Conservation (phyloP, 92 coral and sea anemone genomes). For the Zoanthus sansibaricus region DNA sequence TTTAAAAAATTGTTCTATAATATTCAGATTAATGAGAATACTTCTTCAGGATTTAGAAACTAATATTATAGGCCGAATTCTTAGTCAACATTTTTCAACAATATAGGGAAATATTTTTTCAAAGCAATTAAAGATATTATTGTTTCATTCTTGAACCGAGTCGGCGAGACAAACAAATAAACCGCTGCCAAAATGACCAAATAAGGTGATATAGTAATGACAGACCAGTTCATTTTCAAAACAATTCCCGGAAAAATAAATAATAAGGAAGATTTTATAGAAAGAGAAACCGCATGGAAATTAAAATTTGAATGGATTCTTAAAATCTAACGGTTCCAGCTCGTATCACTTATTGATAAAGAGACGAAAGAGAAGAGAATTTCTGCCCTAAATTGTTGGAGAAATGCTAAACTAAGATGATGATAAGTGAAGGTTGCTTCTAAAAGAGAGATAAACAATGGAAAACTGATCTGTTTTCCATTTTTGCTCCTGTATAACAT, state of each 20-base stretch:
- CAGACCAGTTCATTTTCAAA: background rate
- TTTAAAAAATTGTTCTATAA: too few species aligned
- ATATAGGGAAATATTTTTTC: background rate
- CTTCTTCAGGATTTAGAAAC: background rate
- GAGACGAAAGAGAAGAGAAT: too few species aligned
- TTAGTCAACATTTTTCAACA: background rate
- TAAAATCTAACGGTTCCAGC: too few species aligned
- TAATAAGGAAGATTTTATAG: background rate
- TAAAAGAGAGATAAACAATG: too few species aligned
- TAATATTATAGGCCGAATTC: too few species aligned
- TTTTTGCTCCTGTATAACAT: too few species aligned
- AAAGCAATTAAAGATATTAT: background rate
- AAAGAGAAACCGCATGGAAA: background rate
- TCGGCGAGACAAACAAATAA: background rate
- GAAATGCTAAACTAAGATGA: too few species aligned
- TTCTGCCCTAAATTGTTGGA: too few species aligned
- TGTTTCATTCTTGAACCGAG: background rate
- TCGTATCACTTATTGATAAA: too few species aligned
- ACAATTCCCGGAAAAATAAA: background rate
- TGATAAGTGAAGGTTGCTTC: too few species aligned
- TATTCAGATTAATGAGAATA: background rate
- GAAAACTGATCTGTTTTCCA: too few species aligned
- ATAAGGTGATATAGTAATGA: background rate
- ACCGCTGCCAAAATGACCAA: background rate
- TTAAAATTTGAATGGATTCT: background rate